A percentile compares a stretch with the other conserved stretches of the same genome.
These are phyloP conservation scores for Dicyrtomina minuta DNA, from an alignment of 2,888 invertebrate species.

Conservation along the genomic window DNA sequence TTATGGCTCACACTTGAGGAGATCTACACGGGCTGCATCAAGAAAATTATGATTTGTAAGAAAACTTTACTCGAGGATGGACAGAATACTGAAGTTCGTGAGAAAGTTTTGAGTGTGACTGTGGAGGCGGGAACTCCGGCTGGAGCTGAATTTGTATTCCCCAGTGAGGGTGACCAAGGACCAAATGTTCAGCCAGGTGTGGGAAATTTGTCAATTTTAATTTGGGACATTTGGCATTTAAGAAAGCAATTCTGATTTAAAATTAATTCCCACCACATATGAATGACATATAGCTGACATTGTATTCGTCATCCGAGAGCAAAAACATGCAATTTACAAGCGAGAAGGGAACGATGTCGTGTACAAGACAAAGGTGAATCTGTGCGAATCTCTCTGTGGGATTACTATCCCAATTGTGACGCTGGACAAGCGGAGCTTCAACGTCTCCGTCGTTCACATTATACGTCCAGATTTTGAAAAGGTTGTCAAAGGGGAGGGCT, in stretches of 20 bases:
- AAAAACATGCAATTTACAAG: constrained; percentile 61
- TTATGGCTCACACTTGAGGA: constrained; percentile 66
- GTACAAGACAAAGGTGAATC: constrained; percentile 63
- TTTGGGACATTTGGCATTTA: constrained; percentile 25
- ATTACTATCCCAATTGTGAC: constrained; percentile 67
- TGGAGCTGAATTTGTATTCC: constrained; percentile 72
- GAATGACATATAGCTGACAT: constrained; percentile 51
- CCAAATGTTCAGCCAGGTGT: constrained; percentile 69
- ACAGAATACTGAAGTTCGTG: constrained; percentile 64
- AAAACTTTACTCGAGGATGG: constrained; percentile 66
- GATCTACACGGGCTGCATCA: constrained; percentile 55
- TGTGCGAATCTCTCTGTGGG: constrained; percentile 73
- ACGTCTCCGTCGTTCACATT: constrained; percentile 61
- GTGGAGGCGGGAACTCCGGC: constrained; percentile 73
- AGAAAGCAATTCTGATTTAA: neutral
- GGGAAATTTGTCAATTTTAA: too few species aligned
- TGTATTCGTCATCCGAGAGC: constrained; percentile 53
- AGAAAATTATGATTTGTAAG: constrained; percentile 51
- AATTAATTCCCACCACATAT: neutral
- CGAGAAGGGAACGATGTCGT: constrained; percentile 70
- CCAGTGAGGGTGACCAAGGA: constrained; percentile 77
- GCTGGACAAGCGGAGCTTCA: constrained; percentile 69
- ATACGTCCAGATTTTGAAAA: constrained; percentile 68
- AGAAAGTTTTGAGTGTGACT: constrained; percentile 73
- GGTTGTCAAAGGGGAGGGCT: constrained; percentile 70